A percentile compares a stretch with the other conserved stretches of the same genome.
These are phyloP conservation scores for Neodiprion virginianus DNA, from an alignment of 1,140 invertebrate species.

Conservation along the genomic window DNA sequence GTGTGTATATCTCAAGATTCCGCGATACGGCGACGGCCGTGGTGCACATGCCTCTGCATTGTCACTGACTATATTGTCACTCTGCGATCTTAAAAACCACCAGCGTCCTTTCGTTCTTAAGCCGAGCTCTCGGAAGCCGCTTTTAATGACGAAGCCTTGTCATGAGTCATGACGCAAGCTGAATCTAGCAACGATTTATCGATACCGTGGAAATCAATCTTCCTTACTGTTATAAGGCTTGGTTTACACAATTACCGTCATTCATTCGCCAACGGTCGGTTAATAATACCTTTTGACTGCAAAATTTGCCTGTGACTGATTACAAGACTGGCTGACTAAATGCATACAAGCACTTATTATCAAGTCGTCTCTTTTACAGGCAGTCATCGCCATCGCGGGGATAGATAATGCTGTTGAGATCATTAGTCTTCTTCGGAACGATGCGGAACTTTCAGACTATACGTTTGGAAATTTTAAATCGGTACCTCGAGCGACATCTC, in stretches of 20 bases:
- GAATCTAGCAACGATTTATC: not conserved
- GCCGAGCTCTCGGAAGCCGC: conserved; percentile 12
- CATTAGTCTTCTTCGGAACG: not conserved
- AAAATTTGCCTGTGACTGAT: not conserved
- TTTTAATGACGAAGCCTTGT: conserved; percentile 19
- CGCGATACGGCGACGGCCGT: conserved; percentile 39
- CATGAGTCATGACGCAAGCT: conserved; percentile 7
- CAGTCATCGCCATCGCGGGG: not conserved
- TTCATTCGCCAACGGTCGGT: not conserved
- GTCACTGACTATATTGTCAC: conserved; percentile 38
- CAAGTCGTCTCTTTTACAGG: not conserved
- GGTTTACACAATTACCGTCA: not conserved
- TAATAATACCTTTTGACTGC: not conserved
- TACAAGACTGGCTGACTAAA: not conserved
- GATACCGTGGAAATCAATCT: no score
- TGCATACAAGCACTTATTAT: not conserved
- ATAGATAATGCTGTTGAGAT: not conserved
- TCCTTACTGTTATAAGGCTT: not conserved
- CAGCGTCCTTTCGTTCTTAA: conserved; percentile 34
- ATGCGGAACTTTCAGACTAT: not conserved
- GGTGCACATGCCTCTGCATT: conserved; percentile 38
- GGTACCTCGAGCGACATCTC: conserved; percentile 2
- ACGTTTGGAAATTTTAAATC: not conserved
- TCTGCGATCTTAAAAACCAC: conserved; percentile 22
- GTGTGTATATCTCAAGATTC: conserved; percentile 40